phyloP scores from a whole-genome alignment of 2,888 invertebrate species.

The Aspidapion aeneum region DNA sequence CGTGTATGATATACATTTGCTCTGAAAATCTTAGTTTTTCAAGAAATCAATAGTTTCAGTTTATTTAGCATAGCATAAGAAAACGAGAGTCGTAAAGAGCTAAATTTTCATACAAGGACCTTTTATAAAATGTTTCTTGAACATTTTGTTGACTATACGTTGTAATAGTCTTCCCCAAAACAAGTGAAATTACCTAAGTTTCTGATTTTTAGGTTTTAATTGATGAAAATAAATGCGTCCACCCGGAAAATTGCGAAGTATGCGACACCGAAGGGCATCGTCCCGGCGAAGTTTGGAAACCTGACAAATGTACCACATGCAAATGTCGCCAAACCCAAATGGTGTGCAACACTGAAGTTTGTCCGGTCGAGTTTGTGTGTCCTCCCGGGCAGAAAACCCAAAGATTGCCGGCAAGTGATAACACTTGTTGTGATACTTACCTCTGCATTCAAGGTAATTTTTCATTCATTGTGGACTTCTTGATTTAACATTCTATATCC shows the following conservation, averaged over 20 bases:
- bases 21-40: too few species aligned
- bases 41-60: too few species aligned
- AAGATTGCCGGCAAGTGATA: conserved; percentile 52
- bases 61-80: too few species aligned
- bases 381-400: conserved; percentile 56
- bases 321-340: conserved; percentile 61
- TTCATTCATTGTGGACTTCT: too few species aligned
- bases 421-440: conserved; percentile 68
- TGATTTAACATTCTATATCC: too few species aligned
- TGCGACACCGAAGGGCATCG: conserved; percentile 73
- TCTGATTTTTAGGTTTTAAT: conserved; percentile 22
- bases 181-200: neutral
- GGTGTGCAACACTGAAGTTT: conserved; percentile 61
- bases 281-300: conserved; percentile 64
- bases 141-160: too few species aligned
- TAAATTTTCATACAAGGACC: too few species aligned
- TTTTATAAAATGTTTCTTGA: too few species aligned
- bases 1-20: too few species aligned
- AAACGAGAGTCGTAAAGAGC: too few species aligned
- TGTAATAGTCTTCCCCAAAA: too few species aligned
- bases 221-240: conserved; percentile 70
- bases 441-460: conserved; percentile 62
- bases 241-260: conserved; percentile 61
- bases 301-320: conserved; percentile 71
- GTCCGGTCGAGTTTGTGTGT: conserved; percentile 56